Evolutionary conservation across 2,888 invertebrate species (phyloP).

Genomic region (Anorthoa munda): DNA sequence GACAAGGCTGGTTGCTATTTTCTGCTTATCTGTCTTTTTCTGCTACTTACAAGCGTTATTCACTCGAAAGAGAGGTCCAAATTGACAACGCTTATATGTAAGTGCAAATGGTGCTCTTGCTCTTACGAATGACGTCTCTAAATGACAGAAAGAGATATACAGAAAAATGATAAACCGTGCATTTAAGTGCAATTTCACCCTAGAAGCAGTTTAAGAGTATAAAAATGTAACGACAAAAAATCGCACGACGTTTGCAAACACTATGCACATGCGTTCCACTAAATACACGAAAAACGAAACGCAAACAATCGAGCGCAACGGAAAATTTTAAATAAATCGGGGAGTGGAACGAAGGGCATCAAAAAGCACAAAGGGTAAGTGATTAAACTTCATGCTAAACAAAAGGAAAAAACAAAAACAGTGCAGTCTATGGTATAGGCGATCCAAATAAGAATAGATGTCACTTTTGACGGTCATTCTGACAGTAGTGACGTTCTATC

Average conservation of each 20-base stretch:
- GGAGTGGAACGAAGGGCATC: constrained; percentile 62
- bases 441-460: constrained; percentile 36
- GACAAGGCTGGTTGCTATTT: background rate
- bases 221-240: constrained; percentile 52
- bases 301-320: constrained; percentile 13
- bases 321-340: constrained; percentile 6
- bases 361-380: constrained; percentile 53
- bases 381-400: constrained; percentile 59
- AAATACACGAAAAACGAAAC: constrained; percentile 35
- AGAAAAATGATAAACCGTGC: background rate
- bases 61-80: background rate
- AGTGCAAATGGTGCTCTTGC: background rate
- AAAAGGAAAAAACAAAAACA: constrained; percentile 28
- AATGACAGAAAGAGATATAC: background rate
- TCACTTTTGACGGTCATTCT: constrained; percentile 8
- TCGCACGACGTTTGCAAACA: constrained; percentile 30
- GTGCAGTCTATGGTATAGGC: constrained; percentile 39
- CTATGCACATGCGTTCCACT: constrained; percentile 65
- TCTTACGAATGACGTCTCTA: background rate
- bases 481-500: constrained; percentile 11
- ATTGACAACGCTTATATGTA: background rate
- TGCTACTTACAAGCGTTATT: background rate
- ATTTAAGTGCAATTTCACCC: background rate
- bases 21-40: background rate
- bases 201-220: background rate